Conservation (phyloP, 2,888 invertebrate species). For the Aspidapion aeneum region DNA sequence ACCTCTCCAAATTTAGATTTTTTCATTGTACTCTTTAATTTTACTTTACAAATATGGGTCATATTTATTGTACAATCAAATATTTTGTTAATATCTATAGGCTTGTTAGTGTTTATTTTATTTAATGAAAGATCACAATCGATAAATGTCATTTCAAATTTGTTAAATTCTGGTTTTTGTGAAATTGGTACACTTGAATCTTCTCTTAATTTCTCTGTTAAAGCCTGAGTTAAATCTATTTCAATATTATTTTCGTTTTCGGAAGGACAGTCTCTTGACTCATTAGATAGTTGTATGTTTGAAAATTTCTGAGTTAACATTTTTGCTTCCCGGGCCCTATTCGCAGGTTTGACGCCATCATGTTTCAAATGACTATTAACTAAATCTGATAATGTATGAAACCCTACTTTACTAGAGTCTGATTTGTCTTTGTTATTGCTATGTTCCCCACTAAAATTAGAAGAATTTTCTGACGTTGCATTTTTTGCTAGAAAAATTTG, state of each 20-base stretch:
- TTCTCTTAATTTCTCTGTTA: constrained; percentile 30
- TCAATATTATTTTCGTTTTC: constrained; percentile 33
- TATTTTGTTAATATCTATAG: no score
- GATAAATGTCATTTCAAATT: constrained; percentile 43
- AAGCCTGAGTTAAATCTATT: constrained; percentile 49
- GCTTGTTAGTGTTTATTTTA: no score
- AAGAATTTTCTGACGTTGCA: not conserved
- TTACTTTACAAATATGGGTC: not conserved
- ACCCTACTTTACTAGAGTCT: constrained; percentile 16
- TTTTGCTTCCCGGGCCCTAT: no score
- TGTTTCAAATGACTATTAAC: constrained; percentile 32
- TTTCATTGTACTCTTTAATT: constrained; percentile 32
- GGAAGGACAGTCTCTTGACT: no score
- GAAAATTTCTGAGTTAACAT: no score
- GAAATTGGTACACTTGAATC: constrained; percentile 29
- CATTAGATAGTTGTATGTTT: no score
- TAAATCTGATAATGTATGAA: constrained; percentile 29
- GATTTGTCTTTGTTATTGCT: no score
- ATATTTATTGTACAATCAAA: not conserved
- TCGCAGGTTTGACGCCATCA: constrained; percentile 2
- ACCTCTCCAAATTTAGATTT: constrained; percentile 53
- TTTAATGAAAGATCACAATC: no score
- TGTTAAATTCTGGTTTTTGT: constrained; percentile 24
- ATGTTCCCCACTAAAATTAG: no score
- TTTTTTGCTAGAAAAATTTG: not conserved